phyloP scores from a whole-genome alignment of 2,113 vertebrate genomes.

The Crotalus horridus region DNA sequence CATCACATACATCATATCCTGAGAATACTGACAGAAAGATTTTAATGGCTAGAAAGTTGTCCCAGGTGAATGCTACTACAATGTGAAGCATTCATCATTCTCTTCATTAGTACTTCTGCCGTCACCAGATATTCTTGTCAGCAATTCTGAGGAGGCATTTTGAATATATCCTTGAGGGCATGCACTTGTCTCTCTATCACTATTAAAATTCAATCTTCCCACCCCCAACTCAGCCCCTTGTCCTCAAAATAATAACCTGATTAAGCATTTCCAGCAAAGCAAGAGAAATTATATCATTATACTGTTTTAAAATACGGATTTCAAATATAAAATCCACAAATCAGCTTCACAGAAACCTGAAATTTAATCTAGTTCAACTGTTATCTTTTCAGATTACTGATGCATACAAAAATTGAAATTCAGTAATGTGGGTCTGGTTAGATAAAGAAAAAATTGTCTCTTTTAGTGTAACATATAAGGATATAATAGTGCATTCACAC shows the following conservation, averaged over 20 bases:
- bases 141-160: constrained; percentile 10
- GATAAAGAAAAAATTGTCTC: background rate
- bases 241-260: background rate
- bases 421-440: background rate
- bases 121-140: constrained; percentile 19
- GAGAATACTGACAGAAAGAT: background rate
- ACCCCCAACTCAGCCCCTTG: background rate
- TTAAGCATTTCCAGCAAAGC: background rate
- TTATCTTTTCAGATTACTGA: background rate
- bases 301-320: background rate
- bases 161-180: constrained; percentile 12
- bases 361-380: background rate
- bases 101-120: constrained; percentile 1
- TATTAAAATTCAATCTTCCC: background rate
- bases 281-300: background rate
- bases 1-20: background rate
- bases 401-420: background rate
- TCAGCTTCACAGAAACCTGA: background rate
- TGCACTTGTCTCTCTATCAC: constrained; percentile 3
- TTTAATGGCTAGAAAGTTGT: background rate
- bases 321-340: background rate
- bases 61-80: constrained; percentile 8
- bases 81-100: background rate
- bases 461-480: background rate
- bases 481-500: no score